A percentile compares a stretch with the other conserved stretches of the same genome.
phyloP scores from a whole-genome alignment of 2,113 vertebrate genomes.

The Dicerorhinus sumatrensis region DNA sequence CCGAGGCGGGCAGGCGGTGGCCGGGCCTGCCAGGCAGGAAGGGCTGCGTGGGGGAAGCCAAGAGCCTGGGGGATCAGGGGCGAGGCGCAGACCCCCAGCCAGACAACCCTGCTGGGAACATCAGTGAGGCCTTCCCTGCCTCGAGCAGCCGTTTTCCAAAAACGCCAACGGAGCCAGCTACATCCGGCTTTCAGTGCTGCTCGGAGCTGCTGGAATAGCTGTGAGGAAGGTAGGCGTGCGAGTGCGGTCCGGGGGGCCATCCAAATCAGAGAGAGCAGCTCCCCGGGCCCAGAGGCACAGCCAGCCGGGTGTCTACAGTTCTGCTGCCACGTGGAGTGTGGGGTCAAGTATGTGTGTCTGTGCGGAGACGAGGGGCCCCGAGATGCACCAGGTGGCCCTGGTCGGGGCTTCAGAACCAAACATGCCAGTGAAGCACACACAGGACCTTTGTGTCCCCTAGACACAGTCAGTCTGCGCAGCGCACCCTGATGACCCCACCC shows the following conservation, averaged over 20 bases:
- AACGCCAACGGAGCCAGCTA: neutral
- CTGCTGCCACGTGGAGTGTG: neutral
- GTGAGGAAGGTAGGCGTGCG: neutral
- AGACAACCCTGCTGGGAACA: conserved; percentile 22
- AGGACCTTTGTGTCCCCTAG: neutral
- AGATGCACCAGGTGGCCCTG: neutral
- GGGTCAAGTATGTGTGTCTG: neutral
- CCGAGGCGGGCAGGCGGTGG: neutral
- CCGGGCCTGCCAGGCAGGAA: conserved; percentile 33
- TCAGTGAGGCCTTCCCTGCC: conserved; percentile 3
- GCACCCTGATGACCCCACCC: neutral
- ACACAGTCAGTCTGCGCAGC: neutral
- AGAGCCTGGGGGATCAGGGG: conserved; percentile 9
- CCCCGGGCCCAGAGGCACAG: neutral
- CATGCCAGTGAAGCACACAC: neutral
- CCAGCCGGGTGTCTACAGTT: neutral
- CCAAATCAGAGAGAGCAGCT: neutral
- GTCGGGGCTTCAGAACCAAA: neutral
- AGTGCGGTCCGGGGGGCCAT: neutral
- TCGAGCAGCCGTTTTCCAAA: conserved; percentile 21
- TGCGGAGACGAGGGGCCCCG: neutral
- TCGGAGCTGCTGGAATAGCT: conserved; percentile 11
- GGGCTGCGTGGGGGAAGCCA: neutral
- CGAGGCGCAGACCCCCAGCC: neutral
- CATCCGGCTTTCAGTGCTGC: neutral